These are phyloP conservation scores for Achlya flavicornis DNA, from an alignment of 2,888 invertebrate species.

Conservation along the genomic window DNA sequence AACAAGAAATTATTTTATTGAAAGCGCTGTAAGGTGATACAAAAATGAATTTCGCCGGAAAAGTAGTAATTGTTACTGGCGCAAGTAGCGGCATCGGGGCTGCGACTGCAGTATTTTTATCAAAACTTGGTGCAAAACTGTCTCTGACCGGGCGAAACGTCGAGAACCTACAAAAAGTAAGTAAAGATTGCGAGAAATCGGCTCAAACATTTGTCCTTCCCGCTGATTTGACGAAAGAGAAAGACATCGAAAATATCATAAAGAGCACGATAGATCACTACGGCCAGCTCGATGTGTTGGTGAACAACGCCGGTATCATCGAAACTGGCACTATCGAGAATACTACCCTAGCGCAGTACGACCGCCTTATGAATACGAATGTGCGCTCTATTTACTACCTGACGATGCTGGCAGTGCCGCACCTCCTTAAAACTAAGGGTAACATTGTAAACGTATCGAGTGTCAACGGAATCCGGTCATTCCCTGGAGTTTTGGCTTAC, in stretches of 20 bases:
- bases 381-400: slow-evolving; percentile 92
- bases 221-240: slow-evolving; percentile 90
- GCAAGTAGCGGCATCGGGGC: slow-evolving; percentile 95
- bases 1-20: not conserved
- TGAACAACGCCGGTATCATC: slow-evolving; percentile 95
- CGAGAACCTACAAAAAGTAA: slow-evolving; percentile 83
- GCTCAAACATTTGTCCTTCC: slow-evolving; percentile 83
- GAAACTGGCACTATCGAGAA: slow-evolving; percentile 93
- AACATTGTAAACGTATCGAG: slow-evolving; percentile 98
- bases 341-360: slow-evolving; percentile 93
- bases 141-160: slow-evolving; percentile 88
- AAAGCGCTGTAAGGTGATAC: not conserved
- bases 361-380: slow-evolving; percentile 95
- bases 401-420: slow-evolving; percentile 94
- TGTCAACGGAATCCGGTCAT: slow-evolving; percentile 95
- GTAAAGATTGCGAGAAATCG: slow-evolving; percentile 66
- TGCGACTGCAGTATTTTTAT: slow-evolving; percentile 90
- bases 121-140: slow-evolving; percentile 89
- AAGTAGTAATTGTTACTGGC: slow-evolving; percentile 90
- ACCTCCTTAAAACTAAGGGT: slow-evolving; percentile 92
- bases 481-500: slow-evolving; percentile 95
- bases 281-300: slow-evolving; percentile 91
- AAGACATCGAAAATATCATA: slow-evolving; percentile 88
- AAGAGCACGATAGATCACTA: slow-evolving; percentile 89
- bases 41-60: slow-evolving; percentile 85